phyloP scores from a whole-genome alignment of 2,888 invertebrate species.

The Amphiduros pacificus region DNA sequence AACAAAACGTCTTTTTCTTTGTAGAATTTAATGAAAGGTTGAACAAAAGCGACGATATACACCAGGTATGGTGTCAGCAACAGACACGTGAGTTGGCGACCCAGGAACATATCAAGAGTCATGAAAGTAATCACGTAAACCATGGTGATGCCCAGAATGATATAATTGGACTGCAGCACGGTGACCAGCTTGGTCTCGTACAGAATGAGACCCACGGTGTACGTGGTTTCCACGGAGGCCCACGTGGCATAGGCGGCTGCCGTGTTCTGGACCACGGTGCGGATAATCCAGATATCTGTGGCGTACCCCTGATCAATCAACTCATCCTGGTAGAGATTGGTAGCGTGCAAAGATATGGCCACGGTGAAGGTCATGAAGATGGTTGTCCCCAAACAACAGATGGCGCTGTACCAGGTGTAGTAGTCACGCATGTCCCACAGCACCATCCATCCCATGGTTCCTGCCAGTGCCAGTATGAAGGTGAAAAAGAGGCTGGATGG shows the following conservation, averaged over 20 bases:
- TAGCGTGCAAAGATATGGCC: background rate
- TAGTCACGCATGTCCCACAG: background rate
- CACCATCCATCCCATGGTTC: background rate
- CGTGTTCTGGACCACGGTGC: background rate
- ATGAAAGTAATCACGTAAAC: background rate
- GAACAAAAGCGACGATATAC: background rate
- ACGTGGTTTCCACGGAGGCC: background rate
- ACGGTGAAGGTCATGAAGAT: background rate
- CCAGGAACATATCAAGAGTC: background rate
- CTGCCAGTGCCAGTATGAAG: background rate
- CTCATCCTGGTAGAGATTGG: background rate
- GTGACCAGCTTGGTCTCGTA: background rate
- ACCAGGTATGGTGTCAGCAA: background rate
- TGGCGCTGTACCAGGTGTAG: background rate
- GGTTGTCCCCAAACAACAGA: background rate
- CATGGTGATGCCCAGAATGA: background rate
- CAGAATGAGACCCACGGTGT: background rate
- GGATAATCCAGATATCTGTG: background rate
- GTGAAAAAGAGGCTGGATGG: background rate
- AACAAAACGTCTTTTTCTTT: background rate
- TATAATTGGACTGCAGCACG: background rate
- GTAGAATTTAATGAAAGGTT: background rate
- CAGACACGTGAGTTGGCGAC: background rate
- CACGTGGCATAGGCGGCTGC: background rate
- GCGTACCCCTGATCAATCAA: background rate